Conservation (phyloP, 1,140 invertebrate species). For the Cotesia glomerata region DNA sequence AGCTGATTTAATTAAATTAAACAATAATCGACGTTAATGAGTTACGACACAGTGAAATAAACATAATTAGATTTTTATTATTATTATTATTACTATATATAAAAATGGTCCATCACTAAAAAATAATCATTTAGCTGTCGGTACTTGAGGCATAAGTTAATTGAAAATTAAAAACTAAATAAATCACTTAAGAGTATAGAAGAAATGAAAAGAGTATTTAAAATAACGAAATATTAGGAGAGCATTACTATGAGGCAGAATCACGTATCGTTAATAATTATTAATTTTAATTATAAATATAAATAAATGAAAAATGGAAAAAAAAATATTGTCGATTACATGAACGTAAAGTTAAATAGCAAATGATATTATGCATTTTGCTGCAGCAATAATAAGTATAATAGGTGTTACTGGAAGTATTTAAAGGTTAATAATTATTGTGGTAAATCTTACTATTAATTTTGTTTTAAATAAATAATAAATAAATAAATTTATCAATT, state of each 20-base stretch:
- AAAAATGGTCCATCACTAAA: constrained; percentile 2
- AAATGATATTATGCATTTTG: constrained; percentile 34
- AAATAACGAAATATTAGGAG: not conserved
- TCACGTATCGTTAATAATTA: not conserved
- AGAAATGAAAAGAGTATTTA: no score
- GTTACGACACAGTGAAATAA: constrained; percentile 18
- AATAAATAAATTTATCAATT: constrained; percentile 4
- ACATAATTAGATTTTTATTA: constrained; percentile 27
- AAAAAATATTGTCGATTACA: not conserved
- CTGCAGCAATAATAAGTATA: constrained; percentile 35
- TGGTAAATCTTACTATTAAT: not conserved
- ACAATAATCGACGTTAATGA: no score
- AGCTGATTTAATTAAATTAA: no score
- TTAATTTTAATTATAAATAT: not conserved
- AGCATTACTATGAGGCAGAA: not conserved
- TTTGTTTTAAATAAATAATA: constrained; percentile 6
- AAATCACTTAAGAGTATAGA: not conserved
- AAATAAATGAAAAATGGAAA: not conserved
- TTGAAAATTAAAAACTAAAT: not conserved
- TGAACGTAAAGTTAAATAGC: constrained; percentile 22
- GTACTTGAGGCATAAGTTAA: not conserved
- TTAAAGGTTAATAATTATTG: not conserved
- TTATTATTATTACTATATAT: no score
- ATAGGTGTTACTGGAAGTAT: constrained; percentile 34
- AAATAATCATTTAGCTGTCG: not conserved